A percentile compares a stretch with the other conserved stretches of the same genome.
These are phyloP conservation scores for Silurus meridionalis DNA, from an alignment of 2,113 vertebrate species.

Conservation along the genomic window DNA sequence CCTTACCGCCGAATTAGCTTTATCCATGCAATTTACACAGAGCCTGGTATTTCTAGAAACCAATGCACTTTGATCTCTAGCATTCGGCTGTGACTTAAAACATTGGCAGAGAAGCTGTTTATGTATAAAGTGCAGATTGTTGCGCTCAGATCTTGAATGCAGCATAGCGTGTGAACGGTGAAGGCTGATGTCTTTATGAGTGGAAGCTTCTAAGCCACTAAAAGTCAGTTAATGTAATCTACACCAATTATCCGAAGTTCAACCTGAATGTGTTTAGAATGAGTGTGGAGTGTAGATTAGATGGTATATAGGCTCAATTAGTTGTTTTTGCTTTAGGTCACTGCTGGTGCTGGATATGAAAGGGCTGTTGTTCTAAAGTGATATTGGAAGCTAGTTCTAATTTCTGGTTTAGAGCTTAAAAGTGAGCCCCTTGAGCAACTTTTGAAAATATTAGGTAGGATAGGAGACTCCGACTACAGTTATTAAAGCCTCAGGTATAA, in stretches of 20 bases:
- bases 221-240: neutral
- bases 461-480: constrained; percentile 42
- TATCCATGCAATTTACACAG: constrained; percentile 52
- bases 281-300: constrained; percentile 30
- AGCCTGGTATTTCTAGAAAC: constrained; percentile 48
- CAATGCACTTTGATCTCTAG: constrained; percentile 49
- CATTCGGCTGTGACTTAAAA: constrained; percentile 51
- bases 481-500: constrained; percentile 54
- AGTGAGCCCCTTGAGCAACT: constrained; percentile 41
- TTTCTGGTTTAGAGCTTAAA: constrained; percentile 51
- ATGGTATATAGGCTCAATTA: neutral
- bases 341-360: constrained; percentile 32
- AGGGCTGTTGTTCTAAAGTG: constrained; percentile 3
- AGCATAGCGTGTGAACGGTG: constrained; percentile 9
- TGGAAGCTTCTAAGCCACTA: neutral
- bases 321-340: neutral
- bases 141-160: constrained; percentile 34
- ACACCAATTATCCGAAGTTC: neutral
- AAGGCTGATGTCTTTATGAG: constrained; percentile 31
- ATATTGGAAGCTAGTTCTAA: constrained; percentile 26
- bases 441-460: constrained; percentile 44
- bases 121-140: constrained; percentile 41
- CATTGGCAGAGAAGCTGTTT: constrained; percentile 49
- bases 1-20: constrained; percentile 56
- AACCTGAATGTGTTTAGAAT: neutral